These are phyloP conservation scores for Drosophila neocordata DNA, from an alignment of 1,140 invertebrate species.

Conservation along the genomic window DNA sequence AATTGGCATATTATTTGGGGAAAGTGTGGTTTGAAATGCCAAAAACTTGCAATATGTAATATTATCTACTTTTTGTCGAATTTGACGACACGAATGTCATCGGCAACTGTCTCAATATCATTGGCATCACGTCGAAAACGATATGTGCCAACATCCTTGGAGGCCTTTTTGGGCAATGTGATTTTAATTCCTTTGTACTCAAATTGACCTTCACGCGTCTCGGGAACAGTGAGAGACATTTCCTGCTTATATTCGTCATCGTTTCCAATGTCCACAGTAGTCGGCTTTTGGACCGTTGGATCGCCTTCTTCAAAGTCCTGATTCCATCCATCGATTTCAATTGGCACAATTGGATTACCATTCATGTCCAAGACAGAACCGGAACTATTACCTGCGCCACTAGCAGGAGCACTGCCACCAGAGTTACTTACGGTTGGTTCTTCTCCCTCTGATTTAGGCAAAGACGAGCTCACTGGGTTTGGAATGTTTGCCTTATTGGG, in stretches of 20 bases:
- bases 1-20: not conserved
- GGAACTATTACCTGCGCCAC: not conserved
- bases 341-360: constrained; percentile 49
- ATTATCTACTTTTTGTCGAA: constrained; percentile 51
- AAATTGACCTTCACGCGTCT: constrained; percentile 39
- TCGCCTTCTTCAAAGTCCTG: constrained; percentile 32
- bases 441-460: not conserved
- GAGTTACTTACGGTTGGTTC: not conserved
- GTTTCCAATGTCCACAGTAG: constrained; percentile 51
- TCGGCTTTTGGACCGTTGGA: constrained; percentile 42
- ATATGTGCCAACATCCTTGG: constrained; percentile 60
- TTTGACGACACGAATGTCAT: constrained; percentile 57
- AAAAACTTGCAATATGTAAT: not conserved
- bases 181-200: constrained; percentile 66
- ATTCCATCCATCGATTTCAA: constrained; percentile 70
- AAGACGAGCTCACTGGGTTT: not conserved
- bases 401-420: not conserved
- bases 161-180: constrained; percentile 42
- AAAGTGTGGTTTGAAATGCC: not conserved
- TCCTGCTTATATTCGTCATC: constrained; percentile 59
- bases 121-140: constrained; percentile 59
- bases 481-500: constrained; percentile 4
- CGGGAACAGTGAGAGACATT: constrained; percentile 42
- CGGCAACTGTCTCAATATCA: constrained; percentile 46
- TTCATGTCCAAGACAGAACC: constrained; percentile 35